These are phyloP conservation scores for Zingel zingel DNA, from an alignment of 2,113 vertebrate genomes.

Conservation along the genomic window DNA sequence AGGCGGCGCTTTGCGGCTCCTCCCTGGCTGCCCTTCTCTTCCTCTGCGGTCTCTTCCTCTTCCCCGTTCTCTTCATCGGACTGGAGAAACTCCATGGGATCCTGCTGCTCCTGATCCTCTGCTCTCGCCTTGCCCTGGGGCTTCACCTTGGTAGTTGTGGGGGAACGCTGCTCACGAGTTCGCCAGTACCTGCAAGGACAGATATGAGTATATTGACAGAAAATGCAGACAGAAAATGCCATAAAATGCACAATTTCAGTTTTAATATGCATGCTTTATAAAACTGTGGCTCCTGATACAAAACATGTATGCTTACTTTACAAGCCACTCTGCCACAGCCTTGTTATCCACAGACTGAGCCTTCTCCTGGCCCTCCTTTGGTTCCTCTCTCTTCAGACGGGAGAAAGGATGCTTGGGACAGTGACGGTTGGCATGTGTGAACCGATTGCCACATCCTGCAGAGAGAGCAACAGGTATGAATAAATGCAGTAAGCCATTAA, in stretches of 20 bases:
- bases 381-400: conserved; percentile 94
- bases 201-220: not conserved
- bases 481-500: not conserved
- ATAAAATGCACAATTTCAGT: not conserved
- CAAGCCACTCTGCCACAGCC: conserved; percentile 96
- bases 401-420: conserved; percentile 97
- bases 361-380: conserved; percentile 85
- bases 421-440: conserved; percentile 97
- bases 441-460: conserved; percentile 94
- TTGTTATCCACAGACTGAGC: conserved; percentile 92
- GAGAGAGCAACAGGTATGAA: conserved; percentile 16
- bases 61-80: conserved; percentile 94
- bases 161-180: conserved; percentile 91
- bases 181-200: conserved; percentile 90
- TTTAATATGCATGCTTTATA: not conserved
- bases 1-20: conserved; percentile 88
- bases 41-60: conserved; percentile 82
- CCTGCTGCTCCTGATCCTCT: conserved; percentile 96
- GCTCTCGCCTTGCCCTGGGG: conserved; percentile 83
- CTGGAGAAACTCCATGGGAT: conserved; percentile 93
- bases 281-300: not conserved
- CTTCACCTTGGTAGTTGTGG: conserved; percentile 88
- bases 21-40: conserved; percentile 79
- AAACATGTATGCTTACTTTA: conserved; percentile 87
- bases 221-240: not conserved